Evolutionary conservation across 2,797 vertebrate species (phyloP).

Genomic region (Meda fulgida): DNA sequence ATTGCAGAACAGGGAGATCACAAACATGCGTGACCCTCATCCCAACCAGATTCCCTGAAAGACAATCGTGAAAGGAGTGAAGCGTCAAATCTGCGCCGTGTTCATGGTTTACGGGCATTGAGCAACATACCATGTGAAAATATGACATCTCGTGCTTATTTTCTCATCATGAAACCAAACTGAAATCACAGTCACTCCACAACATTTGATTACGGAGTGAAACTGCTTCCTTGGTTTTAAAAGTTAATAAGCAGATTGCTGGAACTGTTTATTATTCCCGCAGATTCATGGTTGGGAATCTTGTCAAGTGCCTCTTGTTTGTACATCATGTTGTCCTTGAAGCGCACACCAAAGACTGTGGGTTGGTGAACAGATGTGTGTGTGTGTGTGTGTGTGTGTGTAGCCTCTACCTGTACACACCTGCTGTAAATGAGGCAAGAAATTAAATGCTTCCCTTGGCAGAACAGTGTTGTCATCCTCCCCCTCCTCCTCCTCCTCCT

Average conservation of each 20-base stretch:
- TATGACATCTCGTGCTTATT: not conserved
- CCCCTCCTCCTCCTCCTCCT: constrained; percentile 22
- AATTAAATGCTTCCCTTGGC: constrained; percentile 59
- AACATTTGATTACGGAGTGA: not conserved
- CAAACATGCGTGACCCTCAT: constrained; percentile 37
- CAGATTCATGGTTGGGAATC: constrained; percentile 4
- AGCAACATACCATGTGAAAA: not conserved
- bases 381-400: constrained; percentile 24
- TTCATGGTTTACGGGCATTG: constrained; percentile 1
- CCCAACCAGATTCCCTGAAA: constrained; percentile 24
- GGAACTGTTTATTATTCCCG: not conserved
- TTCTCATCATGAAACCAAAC: not conserved
- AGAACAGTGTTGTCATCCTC: constrained; percentile 33
- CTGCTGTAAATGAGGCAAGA: constrained; percentile 60
- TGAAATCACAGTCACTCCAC: not conserved
- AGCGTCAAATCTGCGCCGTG: constrained; percentile 8
- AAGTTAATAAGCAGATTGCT: not conserved
- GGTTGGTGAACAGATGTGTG: constrained; percentile 52
- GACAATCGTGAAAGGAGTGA: constrained; percentile 28
- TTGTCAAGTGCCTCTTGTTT: constrained; percentile 26
- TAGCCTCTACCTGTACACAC: constrained; percentile 52
- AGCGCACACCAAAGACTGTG: constrained; percentile 38
- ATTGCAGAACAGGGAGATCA: constrained; percentile 31
- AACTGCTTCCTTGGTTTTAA: not conserved
- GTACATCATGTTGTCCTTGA: constrained; percentile 53